phyloP scores from a whole-genome alignment of 2,888 invertebrate genomes.

The Sipha maydis region DNA sequence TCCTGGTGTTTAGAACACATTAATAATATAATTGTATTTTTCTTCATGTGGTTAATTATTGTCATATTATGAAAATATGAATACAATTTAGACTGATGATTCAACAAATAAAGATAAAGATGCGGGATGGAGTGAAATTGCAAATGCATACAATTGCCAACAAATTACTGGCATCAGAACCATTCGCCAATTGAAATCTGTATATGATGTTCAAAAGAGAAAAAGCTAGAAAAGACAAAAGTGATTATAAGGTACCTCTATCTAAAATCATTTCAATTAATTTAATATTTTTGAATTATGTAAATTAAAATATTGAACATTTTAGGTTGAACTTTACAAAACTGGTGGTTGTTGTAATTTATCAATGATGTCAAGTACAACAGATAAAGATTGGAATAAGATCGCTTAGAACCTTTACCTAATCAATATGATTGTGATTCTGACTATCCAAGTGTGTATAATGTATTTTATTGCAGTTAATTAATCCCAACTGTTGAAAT shows the following conservation, averaged over 20 bases:
- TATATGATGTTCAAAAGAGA: conserved; percentile 24
- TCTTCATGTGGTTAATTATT: too few relatives aligned
- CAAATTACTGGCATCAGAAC: background rate
- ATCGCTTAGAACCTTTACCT: conserved; percentile 8
- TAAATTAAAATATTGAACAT: too few relatives aligned
- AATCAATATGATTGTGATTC: background rate
- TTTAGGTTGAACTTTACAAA: conserved; percentile 23
- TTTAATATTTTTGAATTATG: background rate
- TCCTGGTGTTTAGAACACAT: too few relatives aligned
- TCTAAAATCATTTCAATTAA: conserved; percentile 4
- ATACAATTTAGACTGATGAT: conserved; percentile 10
- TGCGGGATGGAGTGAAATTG: background rate
- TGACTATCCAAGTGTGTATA: background rate
- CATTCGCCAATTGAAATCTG: background rate
- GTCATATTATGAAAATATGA: too few relatives aligned
- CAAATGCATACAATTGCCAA: background rate
- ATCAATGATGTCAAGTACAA: conserved; percentile 5
- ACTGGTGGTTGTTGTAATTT: conserved; percentile 16
- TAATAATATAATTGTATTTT: too few relatives aligned
- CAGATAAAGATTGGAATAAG: background rate
- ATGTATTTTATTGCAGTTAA: too few relatives aligned
- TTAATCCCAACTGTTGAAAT: too few relatives aligned
- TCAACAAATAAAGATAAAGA: background rate
- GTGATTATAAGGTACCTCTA: background rate
- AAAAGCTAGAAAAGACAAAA: conserved; percentile 20